These are phyloP conservation scores for Zaprionus ghesquierei DNA, from an alignment of 1,140 invertebrate species.

Conservation along the genomic window DNA sequence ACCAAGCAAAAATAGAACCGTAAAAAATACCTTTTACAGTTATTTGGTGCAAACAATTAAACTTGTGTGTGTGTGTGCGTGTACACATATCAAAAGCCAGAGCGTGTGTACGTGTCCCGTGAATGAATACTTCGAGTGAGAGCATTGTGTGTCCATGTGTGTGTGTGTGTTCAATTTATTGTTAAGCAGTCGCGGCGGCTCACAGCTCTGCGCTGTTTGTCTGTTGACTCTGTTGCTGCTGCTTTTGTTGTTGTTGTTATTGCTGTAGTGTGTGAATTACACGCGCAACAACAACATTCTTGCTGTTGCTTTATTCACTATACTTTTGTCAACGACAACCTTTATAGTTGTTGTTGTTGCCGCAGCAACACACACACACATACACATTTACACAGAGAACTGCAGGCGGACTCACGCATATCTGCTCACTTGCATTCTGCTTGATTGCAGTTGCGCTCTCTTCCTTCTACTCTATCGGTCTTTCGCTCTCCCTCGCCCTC, in stretches of 20 bases:
- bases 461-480: too few species aligned
- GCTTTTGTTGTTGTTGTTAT: conserved; percentile 19
- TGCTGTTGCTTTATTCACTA: conserved; percentile 41
- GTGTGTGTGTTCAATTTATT: conserved; percentile 41
- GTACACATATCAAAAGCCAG: conserved; percentile 26
- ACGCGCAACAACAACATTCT: conserved; percentile 40
- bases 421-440: conserved; percentile 40
- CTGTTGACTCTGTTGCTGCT: conserved; percentile 18
- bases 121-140: conserved; percentile 1
- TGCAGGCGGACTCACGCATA: background rate
- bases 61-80: conserved; percentile 12
- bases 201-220: conserved; percentile 10
- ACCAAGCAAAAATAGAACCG: conserved; percentile 27
- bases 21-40: conserved; percentile 55
- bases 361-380: conserved; percentile 22
- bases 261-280: conserved; percentile 23
- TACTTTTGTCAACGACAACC: conserved; percentile 2
- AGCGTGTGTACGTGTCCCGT: conserved; percentile 48
- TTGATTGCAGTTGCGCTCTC: conserved; percentile 2
- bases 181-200: conserved; percentile 35
- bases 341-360: conserved; percentile 24
- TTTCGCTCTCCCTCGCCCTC: background rate
- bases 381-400: background rate
- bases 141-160: background rate
- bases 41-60: conserved; percentile 70